Base-by-base conservation (phyloP, 2,888 invertebrate genomes). In the Resseliella maxima region DNA sequence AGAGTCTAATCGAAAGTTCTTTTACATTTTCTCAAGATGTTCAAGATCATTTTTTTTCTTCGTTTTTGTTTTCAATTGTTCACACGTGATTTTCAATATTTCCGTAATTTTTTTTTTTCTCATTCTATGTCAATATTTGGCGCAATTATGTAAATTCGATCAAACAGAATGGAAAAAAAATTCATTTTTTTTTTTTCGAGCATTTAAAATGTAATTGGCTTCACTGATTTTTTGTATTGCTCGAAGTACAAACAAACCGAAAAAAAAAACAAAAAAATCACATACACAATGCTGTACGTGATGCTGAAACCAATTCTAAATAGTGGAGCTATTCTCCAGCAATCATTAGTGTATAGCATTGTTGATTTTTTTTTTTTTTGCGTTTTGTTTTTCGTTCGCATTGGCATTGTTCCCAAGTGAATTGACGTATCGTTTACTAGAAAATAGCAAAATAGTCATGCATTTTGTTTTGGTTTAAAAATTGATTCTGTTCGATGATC, bases 131-230 rank as follows among this genome's bases (percentile, higher is more conserved):
- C 31, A 72, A 72, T 72, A 72, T 72, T 72, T 59, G 31, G 72
- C 72, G 31, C 72, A 72, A 72, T 72, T 72, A 72, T 72, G 72
- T 35, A 72, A 72, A 72, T 72, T 12, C 24, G 2, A 24, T 59
- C 59, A 24, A 59, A 24, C 3, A 2, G 2, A 27, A 35, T 10
- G 72, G 15, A 31, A 72, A 72, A 31, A 72, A 72, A 72, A 72
- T 18, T 18, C 2, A 72, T 15, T 35, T 31, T 50, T 15, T 35
- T 31, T 50, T 72, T 59, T 72, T 72, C 72, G n/a, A 72, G 35
- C 72, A 72, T 72, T 72, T 72, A 72, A n/a, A 72, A 59, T 24
- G 59, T 59, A 59, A 59, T 59, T 59, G 59, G 24, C 46, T 50
- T 6, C 27, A 59, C 5, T 59, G 59, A 24, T 59, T 31, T 31